These are phyloP conservation scores for Geococcyx californianus DNA, from an alignment of 2,113 vertebrate species.

Conservation along the genomic window DNA sequence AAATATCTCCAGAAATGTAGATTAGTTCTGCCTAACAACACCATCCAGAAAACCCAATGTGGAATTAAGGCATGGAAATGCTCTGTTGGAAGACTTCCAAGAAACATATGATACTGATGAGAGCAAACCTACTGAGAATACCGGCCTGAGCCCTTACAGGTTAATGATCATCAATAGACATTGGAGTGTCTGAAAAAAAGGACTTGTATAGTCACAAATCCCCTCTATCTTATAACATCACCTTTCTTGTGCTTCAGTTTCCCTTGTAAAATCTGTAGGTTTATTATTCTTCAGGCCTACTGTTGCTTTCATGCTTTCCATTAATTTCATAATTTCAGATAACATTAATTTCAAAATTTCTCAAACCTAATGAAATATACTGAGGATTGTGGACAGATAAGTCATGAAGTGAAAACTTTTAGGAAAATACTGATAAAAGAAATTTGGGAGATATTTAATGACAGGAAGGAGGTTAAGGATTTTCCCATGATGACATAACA, in stretches of 20 bases:
- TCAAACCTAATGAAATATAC: neutral
- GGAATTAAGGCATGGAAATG: neutral
- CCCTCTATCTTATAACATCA: rapidly evolving
- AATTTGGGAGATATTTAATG: neutral
- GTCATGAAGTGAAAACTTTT: neutral
- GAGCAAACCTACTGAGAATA: neutral
- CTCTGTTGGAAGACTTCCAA: neutral
- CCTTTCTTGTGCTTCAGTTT: neutral
- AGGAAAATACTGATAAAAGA: neutral
- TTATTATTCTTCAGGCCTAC: neutral
- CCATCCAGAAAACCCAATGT: neutral
- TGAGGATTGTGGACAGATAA: neutral
- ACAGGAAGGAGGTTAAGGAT: neutral
- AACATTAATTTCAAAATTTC: neutral
- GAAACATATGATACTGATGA: neutral
- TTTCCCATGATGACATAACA: neutral
- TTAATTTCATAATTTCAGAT: neutral
- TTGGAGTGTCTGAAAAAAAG: neutral
- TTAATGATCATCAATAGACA: neutral
- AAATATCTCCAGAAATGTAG: neutral
- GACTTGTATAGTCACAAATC: neutral
- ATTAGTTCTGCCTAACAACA: neutral
- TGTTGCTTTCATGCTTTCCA: rapidly evolving
- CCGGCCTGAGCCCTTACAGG: rapidly evolving
- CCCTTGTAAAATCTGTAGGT: neutral